A percentile compares a stretch with the other conserved stretches of the same genome.
Evolutionary conservation across 2,113 vertebrate genomes (phyloP).

Genomic region (Oryzias melastigma): DNA sequence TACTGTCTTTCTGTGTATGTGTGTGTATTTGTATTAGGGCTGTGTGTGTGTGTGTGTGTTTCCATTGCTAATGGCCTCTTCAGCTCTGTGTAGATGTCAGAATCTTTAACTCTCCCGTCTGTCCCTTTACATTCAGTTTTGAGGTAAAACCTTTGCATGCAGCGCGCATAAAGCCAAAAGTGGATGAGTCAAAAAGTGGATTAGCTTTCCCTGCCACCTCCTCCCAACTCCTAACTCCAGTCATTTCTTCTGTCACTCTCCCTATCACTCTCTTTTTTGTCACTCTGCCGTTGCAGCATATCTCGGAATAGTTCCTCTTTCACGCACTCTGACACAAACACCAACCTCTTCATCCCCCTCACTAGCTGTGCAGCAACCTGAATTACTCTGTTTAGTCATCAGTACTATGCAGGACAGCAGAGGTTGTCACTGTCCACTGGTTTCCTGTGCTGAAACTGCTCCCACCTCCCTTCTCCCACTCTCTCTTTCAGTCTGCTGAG

Average conservation of each 20-base stretch:
- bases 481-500: conserved; percentile 24
- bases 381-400: conserved; percentile 67
- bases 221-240: neutral
- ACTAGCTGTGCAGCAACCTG: conserved; percentile 59
- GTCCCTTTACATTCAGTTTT: conserved; percentile 2
- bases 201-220: conserved; percentile 5
- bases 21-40: neutral
- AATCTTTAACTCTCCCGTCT: neutral
- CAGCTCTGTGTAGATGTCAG: conserved; percentile 19
- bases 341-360: conserved; percentile 17
- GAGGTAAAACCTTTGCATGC: neutral
- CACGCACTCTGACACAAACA: conserved; percentile 14
- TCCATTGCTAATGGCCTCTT: conserved; percentile 2
- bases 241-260: neutral
- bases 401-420: conserved; percentile 41
- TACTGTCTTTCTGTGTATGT: conserved; percentile 32
- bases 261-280: conserved; percentile 21
- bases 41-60: neutral
- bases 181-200: conserved; percentile 9
- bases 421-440: conserved; percentile 48
- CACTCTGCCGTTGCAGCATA: conserved; percentile 40
- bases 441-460: conserved; percentile 39
- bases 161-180: conserved; percentile 7
- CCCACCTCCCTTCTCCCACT: conserved; percentile 3
- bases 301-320: conserved; percentile 34